Evolutionary conservation across 2,888 invertebrate genomes (phyloP).

Genomic region (Clostera curtula): DNA sequence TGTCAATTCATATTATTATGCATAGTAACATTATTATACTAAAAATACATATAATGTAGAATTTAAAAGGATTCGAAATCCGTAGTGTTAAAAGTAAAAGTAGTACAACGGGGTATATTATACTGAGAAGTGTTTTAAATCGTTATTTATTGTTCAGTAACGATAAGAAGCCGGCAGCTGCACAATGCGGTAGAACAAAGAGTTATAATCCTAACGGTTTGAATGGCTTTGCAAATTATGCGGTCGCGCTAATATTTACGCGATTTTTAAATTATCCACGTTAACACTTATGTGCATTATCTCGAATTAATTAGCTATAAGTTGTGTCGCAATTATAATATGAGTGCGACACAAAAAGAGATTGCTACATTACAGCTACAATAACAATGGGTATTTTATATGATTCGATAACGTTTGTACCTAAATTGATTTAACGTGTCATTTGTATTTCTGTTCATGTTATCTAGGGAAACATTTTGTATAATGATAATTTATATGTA

Average conservation of each 20-base stretch:
- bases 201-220: conserved; percentile 49
- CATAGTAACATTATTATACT: conserved; percentile 12
- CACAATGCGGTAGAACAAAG: conserved; percentile 58
- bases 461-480: conserved; percentile 7
- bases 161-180: conserved; percentile 67
- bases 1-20: conserved; percentile 19
- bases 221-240: conserved; percentile 46
- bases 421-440: conserved; percentile 12
- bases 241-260: conserved; percentile 29
- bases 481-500: too few species aligned
- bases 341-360: conserved; percentile 8
- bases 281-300: conserved; percentile 52
- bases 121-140: conserved; percentile 56
- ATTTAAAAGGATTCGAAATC: conserved; percentile 11
- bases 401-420: conserved; percentile 10
- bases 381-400: conserved; percentile 5
- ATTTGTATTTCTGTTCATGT: conserved; percentile 3
- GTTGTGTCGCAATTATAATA: conserved; percentile 37
- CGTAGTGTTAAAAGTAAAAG: conserved; percentile 21
- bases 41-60: too few species aligned
- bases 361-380: conserved; percentile 15
- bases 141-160: conserved; percentile 51
- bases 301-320: conserved; percentile 45
- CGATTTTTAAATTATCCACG: conserved; percentile 37
- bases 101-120: conserved; percentile 45